Evolutionary conservation across 2,113 vertebrate species (phyloP).

Genomic region (Ploceus nigricollis): DNA sequence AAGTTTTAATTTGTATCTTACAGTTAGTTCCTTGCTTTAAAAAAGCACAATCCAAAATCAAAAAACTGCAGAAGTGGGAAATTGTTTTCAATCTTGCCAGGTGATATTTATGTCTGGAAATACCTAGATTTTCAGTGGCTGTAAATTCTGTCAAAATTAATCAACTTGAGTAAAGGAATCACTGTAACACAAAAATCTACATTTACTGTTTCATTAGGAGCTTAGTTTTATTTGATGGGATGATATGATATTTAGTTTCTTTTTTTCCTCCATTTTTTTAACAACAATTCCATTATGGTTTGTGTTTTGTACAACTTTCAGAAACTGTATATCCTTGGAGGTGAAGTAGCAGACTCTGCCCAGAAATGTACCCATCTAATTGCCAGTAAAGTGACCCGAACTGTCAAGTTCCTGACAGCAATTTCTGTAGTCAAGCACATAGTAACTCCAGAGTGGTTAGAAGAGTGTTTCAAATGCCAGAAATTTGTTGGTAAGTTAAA

Average conservation of each 20-base stretch:
- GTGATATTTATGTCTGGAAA: neutral
- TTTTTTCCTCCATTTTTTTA: neutral
- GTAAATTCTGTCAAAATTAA: neutral
- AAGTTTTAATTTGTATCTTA: neutral
- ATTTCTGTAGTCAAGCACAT: slow-evolving; percentile 92
- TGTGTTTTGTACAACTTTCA: slow-evolving; percentile 48
- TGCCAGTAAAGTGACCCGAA: slow-evolving; percentile 91
- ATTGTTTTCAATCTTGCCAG: neutral
- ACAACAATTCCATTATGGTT: neutral
- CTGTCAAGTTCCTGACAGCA: slow-evolving; percentile 95
- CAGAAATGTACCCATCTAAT: slow-evolving; percentile 92
- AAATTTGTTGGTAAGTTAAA: slow-evolving; percentile 83
- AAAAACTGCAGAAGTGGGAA: neutral
- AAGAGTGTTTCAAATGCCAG: slow-evolving; percentile 92
- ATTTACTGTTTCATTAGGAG: neutral
- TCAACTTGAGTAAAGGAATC: neutral
- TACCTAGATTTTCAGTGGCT: neutral
- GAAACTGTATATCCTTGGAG: slow-evolving; percentile 91
- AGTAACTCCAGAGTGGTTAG: slow-evolving; percentile 92
- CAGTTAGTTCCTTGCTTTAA: neutral
- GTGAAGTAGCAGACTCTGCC: slow-evolving; percentile 86
- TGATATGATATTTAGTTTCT: neutral
- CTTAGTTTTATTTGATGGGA: neutral
- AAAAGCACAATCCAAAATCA: neutral
- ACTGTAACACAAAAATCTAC: neutral